Evolutionary conservation across 2,888 invertebrate genomes (phyloP), one percentile per base, ranked within the genome.

Genomic region (Drepana falcataria): DNA sequence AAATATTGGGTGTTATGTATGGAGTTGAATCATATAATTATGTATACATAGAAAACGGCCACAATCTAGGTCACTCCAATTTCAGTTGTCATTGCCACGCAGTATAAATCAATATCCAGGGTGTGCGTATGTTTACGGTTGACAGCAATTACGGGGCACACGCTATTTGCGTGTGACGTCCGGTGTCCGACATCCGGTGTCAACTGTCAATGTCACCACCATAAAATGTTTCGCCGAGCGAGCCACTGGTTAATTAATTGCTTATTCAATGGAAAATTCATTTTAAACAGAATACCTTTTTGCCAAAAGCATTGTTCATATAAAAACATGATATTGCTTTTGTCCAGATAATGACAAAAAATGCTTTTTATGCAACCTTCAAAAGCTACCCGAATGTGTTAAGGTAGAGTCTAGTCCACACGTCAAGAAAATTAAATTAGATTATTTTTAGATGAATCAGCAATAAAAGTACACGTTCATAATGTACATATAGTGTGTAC

Each of bases 121-220:
- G 48, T 41, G 40, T 49, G 55, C 57, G 59, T 65, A 57, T 71
- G 65, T 73, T 70, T 63, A 67, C 60, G 59, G 68, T 62, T 68
- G 71, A 69, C 69, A 69, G 68, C 74, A 69, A 74, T 74, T 76
- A 75, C 66, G 69, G 71, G 66, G 60, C 62, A 60, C 62, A 64
- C 66, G 71, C 71, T 74, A 71, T 69, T 72, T 74, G 66, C 64
- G 65, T 49, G n/a, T 47, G n/a, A 3, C 35, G 51, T 51, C 37
- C 48, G 48, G 40, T 48, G 53, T 71, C 69, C 67, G 68, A 60
- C 60, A 69, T 68, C 73, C 75, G 72, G 73, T 75, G 78, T 83
- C 83, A 73, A 77, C 77, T 75, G 78, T 83, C 83, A 73, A 77
- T 80, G 73, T 72, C 76, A 61, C 56, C 53, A 55, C 64, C 51